Conservation (phyloP, 1,140 invertebrate genomes). For the Ips nitidus region DNA sequence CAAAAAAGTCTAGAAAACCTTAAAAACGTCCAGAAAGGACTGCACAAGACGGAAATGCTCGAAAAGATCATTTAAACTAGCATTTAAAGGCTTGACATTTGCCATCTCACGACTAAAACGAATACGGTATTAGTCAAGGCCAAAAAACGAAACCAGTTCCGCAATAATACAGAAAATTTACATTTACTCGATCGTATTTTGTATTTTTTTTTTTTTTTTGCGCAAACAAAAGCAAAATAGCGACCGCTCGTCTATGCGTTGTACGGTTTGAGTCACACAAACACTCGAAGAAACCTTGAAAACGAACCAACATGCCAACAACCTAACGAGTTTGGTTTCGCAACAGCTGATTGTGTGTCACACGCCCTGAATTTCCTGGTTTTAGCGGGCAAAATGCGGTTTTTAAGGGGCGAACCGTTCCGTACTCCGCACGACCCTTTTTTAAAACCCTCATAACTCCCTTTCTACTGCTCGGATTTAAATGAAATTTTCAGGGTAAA, state of each 20-base stretch:
- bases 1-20: too few species aligned
- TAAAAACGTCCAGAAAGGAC: too few species aligned
- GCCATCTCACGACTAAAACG: not conserved
- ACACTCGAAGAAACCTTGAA: conserved; percentile 20
- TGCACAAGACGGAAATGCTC: too few species aligned
- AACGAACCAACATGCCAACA: conserved; percentile 19
- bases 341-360: conserved; percentile 31
- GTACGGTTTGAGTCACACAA: conserved; percentile 17
- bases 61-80: too few species aligned
- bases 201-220: conserved; percentile 1
- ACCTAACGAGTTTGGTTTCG: conserved; percentile 6
- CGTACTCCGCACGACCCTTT: too few species aligned
- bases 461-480: too few species aligned
- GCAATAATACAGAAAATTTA: conserved; percentile 14
- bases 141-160: not conserved
- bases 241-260: conserved; percentile 10
- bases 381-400: too few species aligned
- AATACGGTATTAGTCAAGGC: conserved; percentile 4
- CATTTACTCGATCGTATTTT: conserved; percentile 5
- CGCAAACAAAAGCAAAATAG: conserved; percentile 9
- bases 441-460: too few species aligned
- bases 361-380: not conserved
- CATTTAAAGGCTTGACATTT: not conserved
- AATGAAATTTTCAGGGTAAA: too few species aligned
- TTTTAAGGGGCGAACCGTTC: not conserved